A percentile compares a stretch with the other conserved stretches of the same genome.
Conservation (phyloP, 1,140 invertebrate species). For the Neodiprion virginianus region DNA sequence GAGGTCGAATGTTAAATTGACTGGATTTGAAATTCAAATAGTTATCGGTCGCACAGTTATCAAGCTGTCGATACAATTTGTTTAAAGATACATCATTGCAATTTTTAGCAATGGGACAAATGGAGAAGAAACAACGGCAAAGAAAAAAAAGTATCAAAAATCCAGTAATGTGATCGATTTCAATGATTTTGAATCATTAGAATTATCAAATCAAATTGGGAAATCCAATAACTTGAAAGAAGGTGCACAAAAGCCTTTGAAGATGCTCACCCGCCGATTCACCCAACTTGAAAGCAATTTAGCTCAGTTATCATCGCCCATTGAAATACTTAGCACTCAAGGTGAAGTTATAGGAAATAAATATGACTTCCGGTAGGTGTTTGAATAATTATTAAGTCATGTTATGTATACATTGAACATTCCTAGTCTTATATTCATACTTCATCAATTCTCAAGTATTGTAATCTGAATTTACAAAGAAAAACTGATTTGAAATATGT, state of each 20-base stretch:
- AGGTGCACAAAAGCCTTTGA: conserved; percentile 35
- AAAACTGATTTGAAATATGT: too few relatives aligned
- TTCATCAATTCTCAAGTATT: too few relatives aligned
- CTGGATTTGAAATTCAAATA: conserved; percentile 24
- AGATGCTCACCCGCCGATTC: conserved; percentile 48
- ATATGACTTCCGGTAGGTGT: conserved; percentile 51
- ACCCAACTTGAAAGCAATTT: conserved; percentile 47
- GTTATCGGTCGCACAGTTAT: conserved; percentile 23
- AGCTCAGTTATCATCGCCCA: conserved; percentile 26
- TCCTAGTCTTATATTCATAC: too few relatives aligned
- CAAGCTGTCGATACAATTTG: conserved; percentile 1
- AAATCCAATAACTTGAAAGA: conserved; percentile 49
- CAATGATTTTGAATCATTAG: conserved; percentile 41
- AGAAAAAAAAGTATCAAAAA: conserved; percentile 30
- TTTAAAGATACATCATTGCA: conserved; percentile 13
- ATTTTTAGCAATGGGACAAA: neutral
- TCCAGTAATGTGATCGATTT: conserved; percentile 37
- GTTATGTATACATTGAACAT: too few relatives aligned
- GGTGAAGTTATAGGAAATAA: conserved; percentile 54
- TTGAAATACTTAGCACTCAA: conserved; percentile 43
- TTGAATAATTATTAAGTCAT: too few relatives aligned
- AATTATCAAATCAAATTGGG: conserved; percentile 38
- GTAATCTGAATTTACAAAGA: too few relatives aligned
- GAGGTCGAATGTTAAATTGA: conserved; percentile 15
- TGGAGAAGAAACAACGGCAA: conserved; percentile 24